These are phyloP conservation scores for Eupsilia transversa DNA, from an alignment of 2,888 invertebrate genomes.

Conservation along the genomic window DNA sequence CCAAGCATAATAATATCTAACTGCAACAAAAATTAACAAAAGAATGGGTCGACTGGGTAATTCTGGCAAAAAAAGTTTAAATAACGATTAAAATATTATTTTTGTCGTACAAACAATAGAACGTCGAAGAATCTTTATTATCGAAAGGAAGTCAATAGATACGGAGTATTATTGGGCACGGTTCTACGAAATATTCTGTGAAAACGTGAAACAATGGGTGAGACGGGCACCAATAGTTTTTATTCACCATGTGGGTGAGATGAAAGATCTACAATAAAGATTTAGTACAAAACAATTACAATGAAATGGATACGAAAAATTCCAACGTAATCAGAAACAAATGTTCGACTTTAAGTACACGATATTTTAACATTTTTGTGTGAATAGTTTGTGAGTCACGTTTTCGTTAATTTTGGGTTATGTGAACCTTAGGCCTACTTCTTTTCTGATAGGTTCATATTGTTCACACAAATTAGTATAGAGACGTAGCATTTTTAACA, in stretches of 20 bases:
- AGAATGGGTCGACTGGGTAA: constrained; percentile 68
- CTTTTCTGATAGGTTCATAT: not conserved
- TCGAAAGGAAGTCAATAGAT: constrained; percentile 89
- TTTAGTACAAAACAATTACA: constrained; percentile 63
- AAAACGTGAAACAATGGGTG: constrained; percentile 81
- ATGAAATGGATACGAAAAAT: constrained; percentile 49
- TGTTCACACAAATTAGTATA: not conserved
- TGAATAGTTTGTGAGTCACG: constrained; percentile 47
- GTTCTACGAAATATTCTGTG: constrained; percentile 82
- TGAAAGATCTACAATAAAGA: constrained; percentile 61
- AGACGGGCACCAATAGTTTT: constrained; percentile 73
- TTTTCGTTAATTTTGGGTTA: constrained; percentile 20
- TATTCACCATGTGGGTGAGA: constrained; percentile 75
- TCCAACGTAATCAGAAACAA: constrained; percentile 60
- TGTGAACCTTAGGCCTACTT: not conserved
- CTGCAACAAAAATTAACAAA: constrained; percentile 84
- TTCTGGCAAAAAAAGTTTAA: constrained; percentile 79
- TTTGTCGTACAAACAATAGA: constrained; percentile 85
- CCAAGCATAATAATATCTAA: constrained; percentile 76
- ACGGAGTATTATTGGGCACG: constrained; percentile 79
- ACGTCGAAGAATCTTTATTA: constrained; percentile 82
- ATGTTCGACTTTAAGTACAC: constrained; percentile 45
- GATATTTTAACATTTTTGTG: constrained; percentile 24
- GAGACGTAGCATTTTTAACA: not conserved
- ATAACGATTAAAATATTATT: constrained; percentile 88